Base-by-base conservation (phyloP, 2,888 invertebrate species). In the Cephonodes hylas region DNA sequence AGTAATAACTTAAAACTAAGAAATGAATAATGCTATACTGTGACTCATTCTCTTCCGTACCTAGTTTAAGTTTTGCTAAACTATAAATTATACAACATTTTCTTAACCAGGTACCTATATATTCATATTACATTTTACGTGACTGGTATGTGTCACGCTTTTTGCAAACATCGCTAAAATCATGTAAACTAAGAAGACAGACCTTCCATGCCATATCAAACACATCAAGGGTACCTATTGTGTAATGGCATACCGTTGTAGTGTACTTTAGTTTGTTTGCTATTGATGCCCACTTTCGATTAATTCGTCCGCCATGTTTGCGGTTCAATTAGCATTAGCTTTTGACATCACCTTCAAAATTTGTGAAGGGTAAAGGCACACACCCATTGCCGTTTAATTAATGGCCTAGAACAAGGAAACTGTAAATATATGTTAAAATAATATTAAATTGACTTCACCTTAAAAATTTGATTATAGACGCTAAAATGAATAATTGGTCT, bases 271-370 rank as follows among this genome's bases (percentile, higher is more conserved):
- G 23, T 64, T 64, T 69, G 60, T 71, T 70, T 64, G 65, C 58
- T 60, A 59, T 64, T 46, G 44, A 62, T 48, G 60, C 22, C 44
- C 20, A 58, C 63, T 61, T 62, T 65, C 57, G 65, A 67, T 61
- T 65, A 63, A 65, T 62, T 42, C 56, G 66, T 63, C 59, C 58
- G 66, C 60, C 59, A 58, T 77, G 68, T 79, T 78, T 77, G 74
- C 69, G 63, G 42, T 74, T 67, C 71, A 76, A 79, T 79, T 76
- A 76, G 66, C 63, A 62, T 42, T 59, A 42, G 53, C 4, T 48
- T 22, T 60, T 38, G 42, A 42, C 23, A 60, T 48, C 13, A 42
- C 23, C 59, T 59, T 46, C 45, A 13, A 8, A 20, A 42, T 42
- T 13, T 15, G 44, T 38, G 59, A 59, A 59, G 38, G 45, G 34